phyloP scores from a whole-genome alignment of 2,113 vertebrate species.

The Mohoua ochrocephala region DNA sequence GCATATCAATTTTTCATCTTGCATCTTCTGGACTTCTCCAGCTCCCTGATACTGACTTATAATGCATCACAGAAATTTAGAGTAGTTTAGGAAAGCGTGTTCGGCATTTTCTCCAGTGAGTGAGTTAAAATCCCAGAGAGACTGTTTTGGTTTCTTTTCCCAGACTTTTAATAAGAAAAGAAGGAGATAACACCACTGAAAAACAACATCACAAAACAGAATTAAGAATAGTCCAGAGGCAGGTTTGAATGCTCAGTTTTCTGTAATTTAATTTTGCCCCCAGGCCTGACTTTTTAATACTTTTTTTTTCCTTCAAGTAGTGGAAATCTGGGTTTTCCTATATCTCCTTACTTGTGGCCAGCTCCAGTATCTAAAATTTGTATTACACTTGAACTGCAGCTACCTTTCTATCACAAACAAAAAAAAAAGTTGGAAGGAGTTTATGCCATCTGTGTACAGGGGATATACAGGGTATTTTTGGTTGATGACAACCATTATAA shows the following conservation, averaged over 20 bases:
- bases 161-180: conserved; percentile 9
- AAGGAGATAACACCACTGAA: not conserved
- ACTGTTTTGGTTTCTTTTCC: not conserved
- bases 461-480: not conserved
- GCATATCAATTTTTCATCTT: conserved; percentile 61
- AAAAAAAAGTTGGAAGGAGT: not conserved
- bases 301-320: not conserved
- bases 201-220: not conserved
- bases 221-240: not conserved
- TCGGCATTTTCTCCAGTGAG: conserved; percentile 11
- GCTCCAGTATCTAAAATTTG: not conserved
- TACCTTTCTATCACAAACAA: not conserved
- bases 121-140: not conserved
- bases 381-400: not conserved
- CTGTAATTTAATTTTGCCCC: conserved; percentile 25
- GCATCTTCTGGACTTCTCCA: conserved; percentile 1
- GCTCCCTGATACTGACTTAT: not conserved
- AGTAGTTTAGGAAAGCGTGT: not conserved
- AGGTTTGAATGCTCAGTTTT: not conserved
- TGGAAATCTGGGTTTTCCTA: not conserved
- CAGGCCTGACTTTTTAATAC: not conserved
- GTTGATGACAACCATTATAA: not conserved
- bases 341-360: not conserved
- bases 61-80: conserved; percentile 37
- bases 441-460: not conserved